phyloP scores from a whole-genome alignment of 2,797 vertebrate genomes.

The Sebastes diploproa region DNA sequence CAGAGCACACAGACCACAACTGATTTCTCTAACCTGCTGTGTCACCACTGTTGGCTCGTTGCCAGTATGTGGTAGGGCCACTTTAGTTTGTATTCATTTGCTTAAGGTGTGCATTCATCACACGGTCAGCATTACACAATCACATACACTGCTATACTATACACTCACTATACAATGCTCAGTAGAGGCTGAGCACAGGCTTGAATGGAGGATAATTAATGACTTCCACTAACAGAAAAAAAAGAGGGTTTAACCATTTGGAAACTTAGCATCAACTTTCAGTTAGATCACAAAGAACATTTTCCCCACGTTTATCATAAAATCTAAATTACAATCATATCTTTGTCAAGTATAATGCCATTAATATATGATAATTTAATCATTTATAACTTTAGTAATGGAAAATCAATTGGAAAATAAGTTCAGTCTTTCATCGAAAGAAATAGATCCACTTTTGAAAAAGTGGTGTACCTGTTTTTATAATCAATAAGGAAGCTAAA shows the following conservation, averaged over 20 bases:
- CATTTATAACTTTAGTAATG: not conserved
- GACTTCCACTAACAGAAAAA: slow-evolving; percentile 36
- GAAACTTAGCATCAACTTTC: slow-evolving; percentile 10
- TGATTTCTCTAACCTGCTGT: slow-evolving; percentile 68
- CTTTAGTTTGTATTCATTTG: slow-evolving; percentile 66
- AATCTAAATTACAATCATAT: not conserved
- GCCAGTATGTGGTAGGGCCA: slow-evolving; percentile 41
- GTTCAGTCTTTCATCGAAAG: not conserved
- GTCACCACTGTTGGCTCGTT: slow-evolving; percentile 72
- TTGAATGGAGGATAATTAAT: slow-evolving; percentile 50
- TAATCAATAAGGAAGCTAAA: not conserved
- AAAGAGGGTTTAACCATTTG: slow-evolving; percentile 22
- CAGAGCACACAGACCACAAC: slow-evolving; percentile 42
- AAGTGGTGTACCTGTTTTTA: not conserved
- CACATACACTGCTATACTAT: not conserved
- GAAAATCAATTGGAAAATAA: not conserved
- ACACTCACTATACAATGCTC: not conserved
- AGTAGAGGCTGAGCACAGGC: not conserved
- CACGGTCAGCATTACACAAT: slow-evolving; percentile 55
- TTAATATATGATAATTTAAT: not conserved
- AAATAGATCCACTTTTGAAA: not conserved
- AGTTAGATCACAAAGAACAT: not conserved
- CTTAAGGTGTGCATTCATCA: slow-evolving; percentile 70
- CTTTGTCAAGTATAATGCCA: not conserved
- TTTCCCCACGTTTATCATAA: not conserved